A percentile compares a stretch with the other conserved stretches of the same genome.
Evolutionary conservation across 2,113 vertebrate genomes (phyloP).

Genomic region (Paralichthys olivaceus): DNA sequence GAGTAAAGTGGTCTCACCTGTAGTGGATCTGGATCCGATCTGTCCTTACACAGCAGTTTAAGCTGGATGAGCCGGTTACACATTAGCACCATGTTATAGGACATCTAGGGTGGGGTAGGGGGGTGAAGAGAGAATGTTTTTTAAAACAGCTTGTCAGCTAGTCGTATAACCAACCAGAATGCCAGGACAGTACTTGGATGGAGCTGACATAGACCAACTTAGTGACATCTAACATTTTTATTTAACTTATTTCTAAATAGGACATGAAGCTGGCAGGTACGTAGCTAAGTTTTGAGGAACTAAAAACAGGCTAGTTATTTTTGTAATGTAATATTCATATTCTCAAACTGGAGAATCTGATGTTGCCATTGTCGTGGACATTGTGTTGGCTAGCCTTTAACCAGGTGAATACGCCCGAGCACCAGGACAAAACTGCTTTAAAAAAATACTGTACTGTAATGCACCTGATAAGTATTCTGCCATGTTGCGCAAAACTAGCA

Average conservation of each 20-base stretch:
- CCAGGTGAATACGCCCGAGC: no score
- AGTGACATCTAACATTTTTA: neutral
- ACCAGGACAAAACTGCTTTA: no score
- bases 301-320: neutral
- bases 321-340: no score
- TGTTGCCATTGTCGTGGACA: no score
- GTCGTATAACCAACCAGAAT: neutral
- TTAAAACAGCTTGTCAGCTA: neutral
- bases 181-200: neutral
- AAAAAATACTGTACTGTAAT: no score
- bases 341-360: no score
- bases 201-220: neutral
- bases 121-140: neutral
- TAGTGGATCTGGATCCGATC: conserved; percentile 55
- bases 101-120: conserved; percentile 67
- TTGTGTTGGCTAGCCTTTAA: no score
- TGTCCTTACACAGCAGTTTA: conserved; percentile 66
- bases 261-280: neutral
- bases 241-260: neutral
- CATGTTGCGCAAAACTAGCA: no score
- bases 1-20: conserved; percentile 72
- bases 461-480: no score
- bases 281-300: neutral
- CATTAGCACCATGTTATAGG: conserved; percentile 82
- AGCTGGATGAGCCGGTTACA: conserved; percentile 79